Percentiles rank a stretch among this genome's conserved stretches.
Evolutionary conservation across 2,888 invertebrate genomes (phyloP).

Genomic region (Eupithecia pulchellata): DNA sequence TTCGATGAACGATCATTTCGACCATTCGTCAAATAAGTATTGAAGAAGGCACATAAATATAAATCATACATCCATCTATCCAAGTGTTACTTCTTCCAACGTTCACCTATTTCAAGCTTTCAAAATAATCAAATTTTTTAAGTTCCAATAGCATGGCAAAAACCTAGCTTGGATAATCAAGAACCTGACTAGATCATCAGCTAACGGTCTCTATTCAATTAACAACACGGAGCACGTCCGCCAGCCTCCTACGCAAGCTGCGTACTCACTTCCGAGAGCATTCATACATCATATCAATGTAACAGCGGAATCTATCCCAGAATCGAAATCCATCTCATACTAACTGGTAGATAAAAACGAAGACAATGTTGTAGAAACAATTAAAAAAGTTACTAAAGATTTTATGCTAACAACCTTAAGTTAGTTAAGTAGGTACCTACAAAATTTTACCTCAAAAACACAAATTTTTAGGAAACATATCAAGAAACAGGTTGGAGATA

Average conservation of each 20-base stretch:
- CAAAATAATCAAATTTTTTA: too few relatives aligned
- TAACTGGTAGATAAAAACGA: not conserved
- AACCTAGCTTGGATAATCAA: too few relatives aligned
- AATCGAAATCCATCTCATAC: too few relatives aligned
- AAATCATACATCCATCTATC: too few relatives aligned
- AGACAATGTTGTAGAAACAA: not conserved
- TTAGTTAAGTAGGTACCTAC: not conserved
- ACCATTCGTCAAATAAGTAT: too few relatives aligned
- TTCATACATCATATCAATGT: not conserved
- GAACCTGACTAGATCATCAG: too few relatives aligned
- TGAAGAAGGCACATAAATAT: too few relatives aligned
- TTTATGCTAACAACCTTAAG: not conserved
- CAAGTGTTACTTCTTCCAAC: too few relatives aligned
- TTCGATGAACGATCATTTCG: too few relatives aligned
- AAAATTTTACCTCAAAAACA: not conserved
- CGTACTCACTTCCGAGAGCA: not conserved
- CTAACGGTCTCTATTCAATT: not conserved
- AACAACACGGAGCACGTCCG: not conserved
- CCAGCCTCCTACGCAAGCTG: not conserved
- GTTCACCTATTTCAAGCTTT: too few relatives aligned
- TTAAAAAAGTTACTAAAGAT: not conserved
- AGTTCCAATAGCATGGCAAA: too few relatives aligned
- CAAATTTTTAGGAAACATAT: not conserved
- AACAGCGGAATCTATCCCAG: not conserved
- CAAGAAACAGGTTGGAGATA: conserved; percentile 4